Evolutionary conservation across 2,797 vertebrate species (phyloP).

Genomic region (Chloroceryle amazona): DNA sequence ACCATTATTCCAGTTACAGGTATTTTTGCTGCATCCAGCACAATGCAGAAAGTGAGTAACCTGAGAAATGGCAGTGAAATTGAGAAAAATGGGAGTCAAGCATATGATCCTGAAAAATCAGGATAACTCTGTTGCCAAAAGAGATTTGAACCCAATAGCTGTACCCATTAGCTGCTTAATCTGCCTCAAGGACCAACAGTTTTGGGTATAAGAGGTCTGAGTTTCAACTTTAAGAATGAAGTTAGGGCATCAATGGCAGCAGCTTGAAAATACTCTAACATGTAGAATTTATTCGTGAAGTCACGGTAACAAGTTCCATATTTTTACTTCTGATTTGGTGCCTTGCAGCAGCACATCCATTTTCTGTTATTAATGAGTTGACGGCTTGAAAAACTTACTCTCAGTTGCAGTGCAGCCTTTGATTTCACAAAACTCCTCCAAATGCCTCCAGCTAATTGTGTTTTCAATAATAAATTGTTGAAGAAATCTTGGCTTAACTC

Average conservation of each 20-base stretch:
- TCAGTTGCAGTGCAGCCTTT: conserved; percentile 37
- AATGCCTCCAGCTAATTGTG: conserved; percentile 52
- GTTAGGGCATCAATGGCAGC: not conserved
- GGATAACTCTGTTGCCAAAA: not conserved
- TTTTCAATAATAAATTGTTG: conserved; percentile 63
- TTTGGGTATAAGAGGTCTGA: not conserved
- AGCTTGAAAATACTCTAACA: conserved; percentile 30
- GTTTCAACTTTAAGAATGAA: not conserved
- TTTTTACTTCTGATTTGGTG: conserved; percentile 52
- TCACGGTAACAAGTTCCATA: conserved; percentile 10
- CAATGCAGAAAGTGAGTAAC: not conserved
- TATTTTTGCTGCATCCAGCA: not conserved
- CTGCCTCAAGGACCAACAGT: not conserved
- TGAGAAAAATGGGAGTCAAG: not conserved
- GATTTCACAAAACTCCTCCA: conserved; percentile 58
- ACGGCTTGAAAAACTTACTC: conserved; percentile 60
- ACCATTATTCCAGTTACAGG: not conserved
- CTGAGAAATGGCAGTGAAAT: not conserved
- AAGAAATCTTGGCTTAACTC: conserved; percentile 51
- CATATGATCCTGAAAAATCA: not conserved
- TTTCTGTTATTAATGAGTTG: conserved; percentile 69
- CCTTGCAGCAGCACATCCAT: conserved; percentile 68
- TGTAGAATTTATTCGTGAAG: conserved; percentile 38
- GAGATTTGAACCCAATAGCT: not conserved
- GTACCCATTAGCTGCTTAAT: not conserved